phyloP scores from a whole-genome alignment of 30 jellyfish, hydroid and myxozoan genomes.

The Rhopilema esculentum region DNA sequence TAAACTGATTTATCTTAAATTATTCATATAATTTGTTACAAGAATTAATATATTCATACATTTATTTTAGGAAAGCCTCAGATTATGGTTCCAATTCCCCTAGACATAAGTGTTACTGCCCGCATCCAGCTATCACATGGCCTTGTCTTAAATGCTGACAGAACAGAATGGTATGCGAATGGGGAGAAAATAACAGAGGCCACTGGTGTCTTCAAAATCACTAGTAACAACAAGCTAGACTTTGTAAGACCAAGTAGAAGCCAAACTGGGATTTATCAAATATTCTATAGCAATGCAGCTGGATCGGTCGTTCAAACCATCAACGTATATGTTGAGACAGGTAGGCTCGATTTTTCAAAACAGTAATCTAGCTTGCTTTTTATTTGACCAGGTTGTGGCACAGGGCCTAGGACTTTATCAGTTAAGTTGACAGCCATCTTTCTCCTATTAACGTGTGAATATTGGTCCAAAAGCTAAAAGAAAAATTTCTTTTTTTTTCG shows the following conservation, averaged over 20 bases:
- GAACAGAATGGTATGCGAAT: conserved; percentile 60
- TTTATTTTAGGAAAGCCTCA: conserved; percentile 40
- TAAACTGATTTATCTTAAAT: too few species aligned
- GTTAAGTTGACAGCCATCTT: too few species aligned
- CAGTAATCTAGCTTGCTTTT: too few species aligned
- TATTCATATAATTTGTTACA: too few species aligned
- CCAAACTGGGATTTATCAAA: conserved; percentile 52
- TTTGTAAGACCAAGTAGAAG: conserved; percentile 36
- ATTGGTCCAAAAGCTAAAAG: too few species aligned
- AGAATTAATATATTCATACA: too few species aligned
- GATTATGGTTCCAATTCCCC: conserved; percentile 13
- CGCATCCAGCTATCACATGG: not conserved
- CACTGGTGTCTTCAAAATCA: conserved; percentile 12
- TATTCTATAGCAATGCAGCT: conserved; percentile 42
- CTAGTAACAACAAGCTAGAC: conserved; percentile 3
- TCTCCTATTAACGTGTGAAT: too few species aligned
- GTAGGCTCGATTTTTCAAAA: too few species aligned
- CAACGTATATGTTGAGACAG: conserved; percentile 13
- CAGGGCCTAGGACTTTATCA: too few species aligned
- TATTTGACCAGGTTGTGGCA: too few species aligned
- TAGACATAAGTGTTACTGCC: not conserved
- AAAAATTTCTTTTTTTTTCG: too few species aligned
- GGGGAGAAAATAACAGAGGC: conserved; percentile 44
- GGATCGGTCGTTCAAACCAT: conserved; percentile 15
- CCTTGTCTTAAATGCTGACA: not conserved